A percentile compares a stretch with the other conserved stretches of the same genome.
phyloP scores from a whole-genome alignment of 2,888 invertebrate species.

The Drosophila subquinaria region DNA sequence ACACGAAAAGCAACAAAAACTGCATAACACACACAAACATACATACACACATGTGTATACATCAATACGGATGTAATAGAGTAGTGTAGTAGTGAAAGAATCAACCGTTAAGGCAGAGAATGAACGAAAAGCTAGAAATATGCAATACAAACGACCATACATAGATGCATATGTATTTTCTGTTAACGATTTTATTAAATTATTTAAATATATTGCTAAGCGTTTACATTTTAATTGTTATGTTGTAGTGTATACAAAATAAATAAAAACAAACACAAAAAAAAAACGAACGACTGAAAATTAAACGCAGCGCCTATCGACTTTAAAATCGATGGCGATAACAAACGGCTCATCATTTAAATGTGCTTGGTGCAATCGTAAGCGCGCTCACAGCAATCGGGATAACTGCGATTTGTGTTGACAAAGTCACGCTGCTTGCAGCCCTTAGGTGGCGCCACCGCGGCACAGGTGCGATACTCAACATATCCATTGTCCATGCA shows the following conservation, averaged over 20 bases:
- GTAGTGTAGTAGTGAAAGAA: conserved; percentile 11
- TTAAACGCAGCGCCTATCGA: neutral
- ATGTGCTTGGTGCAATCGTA: conserved; percentile 75
- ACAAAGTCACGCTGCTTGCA: conserved; percentile 82
- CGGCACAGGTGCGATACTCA: conserved; percentile 72
- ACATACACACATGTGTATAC: conserved; percentile 8
- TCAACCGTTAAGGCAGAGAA: conserved; percentile 30
- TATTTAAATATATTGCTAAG: conserved; percentile 79
- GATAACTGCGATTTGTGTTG: conserved; percentile 75
- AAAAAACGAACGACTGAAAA: conserved; percentile 2
- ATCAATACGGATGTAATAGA: conserved; percentile 19
- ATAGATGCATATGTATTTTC: conserved; percentile 66
- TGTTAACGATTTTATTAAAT: conserved; percentile 81
- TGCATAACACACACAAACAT: conserved; percentile 4
- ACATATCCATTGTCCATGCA: conserved; percentile 69
- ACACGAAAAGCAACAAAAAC: conserved; percentile 7
- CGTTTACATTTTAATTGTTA: conserved; percentile 79
- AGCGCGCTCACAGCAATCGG: conserved; percentile 78
- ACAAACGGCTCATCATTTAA: conserved; percentile 30
- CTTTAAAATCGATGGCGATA: conserved; percentile 5
- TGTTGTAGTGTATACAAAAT: conserved; percentile 80
- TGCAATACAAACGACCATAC: conserved; percentile 41
- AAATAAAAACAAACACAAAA: conserved; percentile 39
- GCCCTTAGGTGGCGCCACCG: conserved; percentile 79
- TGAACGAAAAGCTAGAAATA: conserved; percentile 7